Evolutionary conservation across 2,888 invertebrate genomes (phyloP).

Genomic region (Rhingia campestris): DNA sequence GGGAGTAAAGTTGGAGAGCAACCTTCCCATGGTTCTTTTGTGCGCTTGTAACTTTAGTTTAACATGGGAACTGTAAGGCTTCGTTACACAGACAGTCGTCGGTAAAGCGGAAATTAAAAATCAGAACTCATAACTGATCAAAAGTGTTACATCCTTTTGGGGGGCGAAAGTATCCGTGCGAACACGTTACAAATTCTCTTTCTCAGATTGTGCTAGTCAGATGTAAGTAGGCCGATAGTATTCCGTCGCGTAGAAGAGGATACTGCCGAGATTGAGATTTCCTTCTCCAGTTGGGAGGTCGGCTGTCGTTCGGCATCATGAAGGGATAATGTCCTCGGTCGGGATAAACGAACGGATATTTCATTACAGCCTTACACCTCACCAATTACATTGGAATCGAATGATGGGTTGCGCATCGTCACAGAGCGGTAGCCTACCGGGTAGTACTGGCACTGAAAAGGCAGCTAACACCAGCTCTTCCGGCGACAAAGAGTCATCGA

Average conservation of each 20-base stretch:
- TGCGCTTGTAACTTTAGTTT: constrained; percentile 50
- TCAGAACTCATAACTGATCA: constrained; percentile 55
- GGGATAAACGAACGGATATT: constrained; percentile 69
- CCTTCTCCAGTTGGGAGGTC: constrained; percentile 40
- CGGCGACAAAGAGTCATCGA: constrained; percentile 35
- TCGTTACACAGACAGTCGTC: constrained; percentile 35
- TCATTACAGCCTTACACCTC: constrained; percentile 70
- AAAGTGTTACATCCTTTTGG: constrained; percentile 52
- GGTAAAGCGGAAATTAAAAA: constrained; percentile 71
- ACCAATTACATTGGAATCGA: constrained; percentile 55
- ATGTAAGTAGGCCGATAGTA: constrained; percentile 17
- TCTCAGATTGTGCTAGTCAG: constrained; percentile 22
- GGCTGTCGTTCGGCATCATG: constrained; percentile 63
- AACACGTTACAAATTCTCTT: constrained; percentile 60
- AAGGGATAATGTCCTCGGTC: constrained; percentile 64
- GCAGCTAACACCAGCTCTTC: constrained; percentile 25
- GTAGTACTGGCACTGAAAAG: constrained; percentile 24
- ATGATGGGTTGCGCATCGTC: constrained; percentile 77
- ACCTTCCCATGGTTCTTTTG: constrained; percentile 43
- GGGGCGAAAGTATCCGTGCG: constrained; percentile 26
- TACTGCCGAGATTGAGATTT: constrained; percentile 58
- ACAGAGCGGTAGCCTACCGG: constrained; percentile 56
- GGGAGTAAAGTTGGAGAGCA: neutral
- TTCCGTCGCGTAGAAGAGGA: constrained; percentile 26
- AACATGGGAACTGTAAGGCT: constrained; percentile 35